A percentile compares a stretch with the other conserved stretches of the same genome.
Evolutionary conservation across 2,888 invertebrate species (phyloP).

Genomic region (Hipparchia semele): DNA sequence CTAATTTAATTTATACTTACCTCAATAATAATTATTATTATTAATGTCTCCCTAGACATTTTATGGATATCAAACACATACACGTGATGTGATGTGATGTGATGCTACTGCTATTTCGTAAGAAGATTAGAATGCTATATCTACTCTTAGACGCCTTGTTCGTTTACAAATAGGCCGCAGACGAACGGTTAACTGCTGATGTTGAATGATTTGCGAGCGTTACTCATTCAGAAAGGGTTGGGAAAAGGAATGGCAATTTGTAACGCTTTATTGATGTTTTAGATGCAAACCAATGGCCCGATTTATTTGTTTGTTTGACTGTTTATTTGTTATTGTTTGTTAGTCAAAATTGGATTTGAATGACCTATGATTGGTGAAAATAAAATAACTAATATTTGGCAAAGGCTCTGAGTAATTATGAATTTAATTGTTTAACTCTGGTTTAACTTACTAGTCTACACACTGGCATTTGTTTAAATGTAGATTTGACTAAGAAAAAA

Average conservation of each 20-base stretch:
- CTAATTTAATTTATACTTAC: no score
- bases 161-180: conserved; percentile 5
- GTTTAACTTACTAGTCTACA: no score
- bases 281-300: neutral
- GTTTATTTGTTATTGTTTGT: neutral
- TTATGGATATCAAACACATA: no score
- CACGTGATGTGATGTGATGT: no score
- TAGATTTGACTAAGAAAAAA: no score
- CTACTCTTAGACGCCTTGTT: neutral
- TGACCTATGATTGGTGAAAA: neutral
- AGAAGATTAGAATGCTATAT: neutral
- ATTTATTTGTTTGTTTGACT: neutral
- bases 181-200: conserved; percentile 12
- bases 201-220: conserved; percentile 11
- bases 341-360: neutral
- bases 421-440: no score
- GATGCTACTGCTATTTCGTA: neutral
- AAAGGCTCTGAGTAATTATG: no score
- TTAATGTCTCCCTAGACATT: no score
- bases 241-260: conserved; percentile 1
- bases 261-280: conserved; percentile 8
- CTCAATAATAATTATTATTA: no score
- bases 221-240: conserved; percentile 9
- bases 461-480: no score
- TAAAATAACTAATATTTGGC: neutral